Evolutionary conservation across 2,888 invertebrate species (phyloP).

Genomic region (Aleiodes alternator): DNA sequence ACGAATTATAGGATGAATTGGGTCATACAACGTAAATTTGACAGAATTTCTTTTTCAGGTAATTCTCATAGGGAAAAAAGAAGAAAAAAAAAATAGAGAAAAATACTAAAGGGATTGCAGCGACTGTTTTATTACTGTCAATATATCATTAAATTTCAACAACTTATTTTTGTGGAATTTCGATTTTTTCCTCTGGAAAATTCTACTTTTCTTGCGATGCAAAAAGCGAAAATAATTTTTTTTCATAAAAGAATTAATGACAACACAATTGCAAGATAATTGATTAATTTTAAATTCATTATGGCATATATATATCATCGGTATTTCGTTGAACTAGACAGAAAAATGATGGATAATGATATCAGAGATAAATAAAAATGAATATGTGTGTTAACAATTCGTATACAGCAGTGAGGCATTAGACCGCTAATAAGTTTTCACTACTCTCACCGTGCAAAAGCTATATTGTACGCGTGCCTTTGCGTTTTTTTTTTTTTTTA

Average conservation of each 20-base stretch:
- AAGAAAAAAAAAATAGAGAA: slow-evolving; percentile 2
- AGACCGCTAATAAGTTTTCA: slow-evolving; percentile 35
- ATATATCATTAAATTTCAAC: background rate
- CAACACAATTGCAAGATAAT: background rate
- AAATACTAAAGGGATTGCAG: slow-evolving; percentile 11
- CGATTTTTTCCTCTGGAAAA: background rate
- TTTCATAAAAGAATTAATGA: too few species aligned
- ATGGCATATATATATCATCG: background rate
- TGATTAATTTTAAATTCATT: slow-evolving; percentile 12
- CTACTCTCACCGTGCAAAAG: slow-evolving; percentile 21
- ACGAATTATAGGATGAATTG: background rate
- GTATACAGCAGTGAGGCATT: slow-evolving; percentile 8
- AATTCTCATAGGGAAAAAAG: background rate
- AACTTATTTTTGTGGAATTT: background rate
- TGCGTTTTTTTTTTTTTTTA: slow-evolving; percentile 22
- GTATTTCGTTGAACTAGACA: background rate
- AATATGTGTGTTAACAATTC: slow-evolving; percentile 19
- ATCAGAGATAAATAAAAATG: slow-evolving; percentile 24
- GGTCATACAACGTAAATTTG: too few species aligned
- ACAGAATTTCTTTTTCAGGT: background rate
- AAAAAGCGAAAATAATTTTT: too few species aligned
- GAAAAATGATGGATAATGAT: background rate
- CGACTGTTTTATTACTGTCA: background rate
- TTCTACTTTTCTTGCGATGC: too few species aligned
- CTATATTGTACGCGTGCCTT: slow-evolving; percentile 20